Evolutionary conservation across 2,797 vertebrate genomes (phyloP).

Genomic region (Oceanodroma leucorhoa): DNA sequence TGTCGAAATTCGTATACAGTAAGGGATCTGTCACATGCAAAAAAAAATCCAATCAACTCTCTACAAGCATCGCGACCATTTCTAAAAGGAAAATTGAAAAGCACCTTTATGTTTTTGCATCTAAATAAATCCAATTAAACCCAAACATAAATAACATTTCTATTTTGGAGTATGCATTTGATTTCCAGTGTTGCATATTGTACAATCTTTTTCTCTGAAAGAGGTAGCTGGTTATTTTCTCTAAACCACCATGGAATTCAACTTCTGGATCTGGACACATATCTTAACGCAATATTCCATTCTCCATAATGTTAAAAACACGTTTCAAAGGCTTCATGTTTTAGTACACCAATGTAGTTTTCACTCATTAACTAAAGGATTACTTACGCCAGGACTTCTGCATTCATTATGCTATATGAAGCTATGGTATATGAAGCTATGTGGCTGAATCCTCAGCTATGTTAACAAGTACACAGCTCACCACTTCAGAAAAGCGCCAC

Average conservation of each 20-base stretch:
- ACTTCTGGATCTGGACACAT: neutral
- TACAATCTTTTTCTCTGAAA: neutral
- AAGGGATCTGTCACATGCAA: slow-evolving; percentile 75
- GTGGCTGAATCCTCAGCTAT: neutral
- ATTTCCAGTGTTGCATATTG: neutral
- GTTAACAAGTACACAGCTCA: neutral
- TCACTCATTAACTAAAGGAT: neutral
- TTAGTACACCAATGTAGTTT: neutral
- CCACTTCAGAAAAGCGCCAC: neutral
- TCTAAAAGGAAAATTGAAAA: slow-evolving; percentile 62
- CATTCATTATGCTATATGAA: neutral
- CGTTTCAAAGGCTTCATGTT: neutral
- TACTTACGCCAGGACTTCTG: neutral
- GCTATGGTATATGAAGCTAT: neutral
- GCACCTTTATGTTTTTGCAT: neutral
- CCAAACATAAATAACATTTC: neutral
- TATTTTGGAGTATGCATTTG: neutral
- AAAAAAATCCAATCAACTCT: slow-evolving; percentile 82
- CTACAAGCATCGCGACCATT: slow-evolving; percentile 81
- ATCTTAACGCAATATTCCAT: neutral
- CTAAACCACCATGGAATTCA: neutral
- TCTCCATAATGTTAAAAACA: neutral
- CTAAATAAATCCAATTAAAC: neutral
- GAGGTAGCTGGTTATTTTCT: neutral
- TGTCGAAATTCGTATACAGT: slow-evolving; percentile 81